Conservation (phyloP, 2,113 vertebrate genomes). For the Orientallactaga bullata region DNA sequence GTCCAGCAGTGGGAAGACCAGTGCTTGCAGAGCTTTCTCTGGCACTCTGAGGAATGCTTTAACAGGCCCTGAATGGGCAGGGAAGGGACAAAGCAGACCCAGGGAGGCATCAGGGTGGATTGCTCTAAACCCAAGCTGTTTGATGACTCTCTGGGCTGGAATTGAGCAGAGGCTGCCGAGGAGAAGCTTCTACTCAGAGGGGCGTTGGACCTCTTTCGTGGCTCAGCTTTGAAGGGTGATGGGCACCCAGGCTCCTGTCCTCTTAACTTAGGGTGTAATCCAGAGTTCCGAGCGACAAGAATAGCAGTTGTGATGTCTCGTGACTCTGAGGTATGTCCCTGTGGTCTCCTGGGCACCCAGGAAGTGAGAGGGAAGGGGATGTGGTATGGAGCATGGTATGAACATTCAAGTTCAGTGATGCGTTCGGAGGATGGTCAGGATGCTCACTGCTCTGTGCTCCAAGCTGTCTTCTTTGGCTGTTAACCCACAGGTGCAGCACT, state of each 20-base stretch:
- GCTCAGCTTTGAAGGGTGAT: background rate
- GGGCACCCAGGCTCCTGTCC: background rate
- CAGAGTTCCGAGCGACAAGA: background rate
- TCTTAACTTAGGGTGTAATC: background rate
- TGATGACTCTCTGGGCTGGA: background rate
- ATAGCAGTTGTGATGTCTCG: background rate
- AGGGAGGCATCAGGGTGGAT: background rate
- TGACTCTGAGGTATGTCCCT: background rate
- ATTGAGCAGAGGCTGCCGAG: background rate
- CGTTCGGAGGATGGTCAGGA: background rate
- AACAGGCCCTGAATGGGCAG: background rate
- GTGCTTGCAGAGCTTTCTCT: background rate
- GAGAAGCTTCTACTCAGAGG: background rate
- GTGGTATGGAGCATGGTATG: background rate
- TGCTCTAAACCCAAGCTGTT: background rate
- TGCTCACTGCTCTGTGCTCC: background rate
- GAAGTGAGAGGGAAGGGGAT: background rate
- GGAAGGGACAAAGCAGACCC: background rate
- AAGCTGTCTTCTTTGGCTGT: background rate
- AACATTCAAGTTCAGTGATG: background rate
- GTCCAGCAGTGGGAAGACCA: background rate
- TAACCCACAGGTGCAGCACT: background rate
- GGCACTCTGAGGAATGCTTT: background rate
- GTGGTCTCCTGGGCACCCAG: background rate
- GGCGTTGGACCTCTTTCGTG: background rate